Conservation (phyloP, 2,888 invertebrate genomes). For the Labia minor region DNA sequence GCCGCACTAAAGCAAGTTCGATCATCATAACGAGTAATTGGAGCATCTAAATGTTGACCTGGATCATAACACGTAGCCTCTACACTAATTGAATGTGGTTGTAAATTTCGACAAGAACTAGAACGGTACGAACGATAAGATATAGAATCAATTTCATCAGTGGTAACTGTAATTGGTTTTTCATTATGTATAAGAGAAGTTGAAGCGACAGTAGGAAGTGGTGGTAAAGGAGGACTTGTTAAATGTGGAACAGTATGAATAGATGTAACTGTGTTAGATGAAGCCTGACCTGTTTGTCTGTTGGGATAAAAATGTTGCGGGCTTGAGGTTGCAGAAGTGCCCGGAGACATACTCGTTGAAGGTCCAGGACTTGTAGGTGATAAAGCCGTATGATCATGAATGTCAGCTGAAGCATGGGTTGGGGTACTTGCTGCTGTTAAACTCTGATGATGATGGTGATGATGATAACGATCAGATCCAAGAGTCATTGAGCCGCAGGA, state of each 20-base stretch:
- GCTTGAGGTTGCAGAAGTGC: constrained; percentile 31
- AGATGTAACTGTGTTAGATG: neutral
- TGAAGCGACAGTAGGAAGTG: neutral
- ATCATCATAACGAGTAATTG: constrained; percentile 62
- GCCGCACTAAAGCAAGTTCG: constrained; percentile 48
- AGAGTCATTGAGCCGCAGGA: constrained; percentile 45
- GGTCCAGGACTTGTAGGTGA: constrained; percentile 27
- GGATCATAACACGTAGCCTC: constrained; percentile 20
- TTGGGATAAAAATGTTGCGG: constrained; percentile 33
- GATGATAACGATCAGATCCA: constrained; percentile 55
- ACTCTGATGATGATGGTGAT: constrained; percentile 21
- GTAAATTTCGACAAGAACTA: neutral
- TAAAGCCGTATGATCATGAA: constrained; percentile 27
- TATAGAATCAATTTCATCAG: neutral
- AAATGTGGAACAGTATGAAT: neutral
- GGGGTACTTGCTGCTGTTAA: constrained; percentile 28
- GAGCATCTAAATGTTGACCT: constrained; percentile 50
- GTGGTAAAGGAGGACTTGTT: neutral
- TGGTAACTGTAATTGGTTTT: neutral
- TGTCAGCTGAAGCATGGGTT: constrained; percentile 31
- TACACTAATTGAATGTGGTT: neutral
- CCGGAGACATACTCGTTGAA: constrained; percentile 30
- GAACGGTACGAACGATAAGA: neutral
- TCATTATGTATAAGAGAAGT: neutral
- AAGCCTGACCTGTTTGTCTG: constrained; percentile 33